Evolutionary conservation across 2,888 invertebrate genomes (phyloP), one percentile per base, ranked within the genome.

Genomic region (Temnothorax unifasciatus): DNA sequence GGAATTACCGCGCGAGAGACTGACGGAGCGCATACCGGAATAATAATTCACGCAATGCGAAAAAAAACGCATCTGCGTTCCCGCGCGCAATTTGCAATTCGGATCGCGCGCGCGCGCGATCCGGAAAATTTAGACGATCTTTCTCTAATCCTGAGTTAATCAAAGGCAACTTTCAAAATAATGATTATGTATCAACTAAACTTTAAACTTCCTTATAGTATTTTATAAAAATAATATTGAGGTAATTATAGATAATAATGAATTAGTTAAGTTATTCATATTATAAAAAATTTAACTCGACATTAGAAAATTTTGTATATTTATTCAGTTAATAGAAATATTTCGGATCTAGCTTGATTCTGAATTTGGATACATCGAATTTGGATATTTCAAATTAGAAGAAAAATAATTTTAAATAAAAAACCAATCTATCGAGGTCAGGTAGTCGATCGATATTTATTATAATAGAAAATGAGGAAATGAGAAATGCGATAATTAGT

Each of bases 11-110:
- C n/a, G n/a, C n/a, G 13, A 25, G 34, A 21, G 34, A 44, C 47
- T 73, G 59, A 81, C 79, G 38, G 59, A 18, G 44, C n/a, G 44
- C 77, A 71, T 41, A 21, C 74, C 34, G 59, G 44, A 79, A 73
- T 71, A 81, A 73, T 73, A 81, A 73, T 81, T 73, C 79, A 47
- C 18, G 59, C 57, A 71, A 18, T 29, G 13, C 47, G 18, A 3
- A 21, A 57, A 77, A 66, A 59, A 73, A 59, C 21, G 74, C 29
- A 44, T 25, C 34, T 41, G 73, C 25, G 59, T 59, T 29, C 44
- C 47, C 18, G 47, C 73, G 57, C 18, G 41, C 41, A 47, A 57
- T 79, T 76, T 76, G 69, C 76, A 76, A 76, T 25, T 76, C 68
- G 52, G 25, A 41, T 66, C 34, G 73, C 2, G 15, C 9, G 50